Conservation (phyloP, 2,797 vertebrate species). For the Peromyscus aztecus region DNA sequence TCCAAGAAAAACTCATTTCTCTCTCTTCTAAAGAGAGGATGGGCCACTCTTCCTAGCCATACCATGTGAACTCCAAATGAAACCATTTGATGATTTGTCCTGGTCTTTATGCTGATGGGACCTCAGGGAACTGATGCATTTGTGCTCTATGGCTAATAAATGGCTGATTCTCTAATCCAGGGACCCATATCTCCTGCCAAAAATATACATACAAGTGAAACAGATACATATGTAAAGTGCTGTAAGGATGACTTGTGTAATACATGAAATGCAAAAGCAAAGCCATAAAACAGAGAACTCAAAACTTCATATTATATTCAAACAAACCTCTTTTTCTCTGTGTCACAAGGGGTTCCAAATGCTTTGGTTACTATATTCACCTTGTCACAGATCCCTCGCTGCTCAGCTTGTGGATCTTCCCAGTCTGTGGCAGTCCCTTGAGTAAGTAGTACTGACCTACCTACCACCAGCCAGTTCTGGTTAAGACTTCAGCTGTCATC, state of each 20-base stretch:
- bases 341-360: not conserved
- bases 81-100: not conserved
- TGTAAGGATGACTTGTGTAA: not conserved
- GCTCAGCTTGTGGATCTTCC: not conserved
- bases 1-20: not conserved
- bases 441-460: not conserved
- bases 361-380: not conserved
- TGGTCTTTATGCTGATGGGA: not conserved
- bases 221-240: not conserved
- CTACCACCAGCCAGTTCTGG: not conserved
- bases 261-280: not conserved
- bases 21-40: not conserved
- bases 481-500: not conserved
- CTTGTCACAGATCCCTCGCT: accelerated
- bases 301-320: not conserved
- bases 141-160: not conserved
- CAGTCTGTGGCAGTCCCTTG: not conserved
- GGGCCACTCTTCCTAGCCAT: not conserved
- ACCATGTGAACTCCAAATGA: not conserved
- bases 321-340: not conserved
- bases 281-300: not conserved
- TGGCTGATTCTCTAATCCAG: not conserved
- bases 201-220: not conserved
- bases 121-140: not conserved
- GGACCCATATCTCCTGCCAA: not conserved